Evolutionary conservation across 1,140 invertebrate species (phyloP), one percentile per base, ranked within the genome.

Genomic region (Eubasilissa regina): DNA sequence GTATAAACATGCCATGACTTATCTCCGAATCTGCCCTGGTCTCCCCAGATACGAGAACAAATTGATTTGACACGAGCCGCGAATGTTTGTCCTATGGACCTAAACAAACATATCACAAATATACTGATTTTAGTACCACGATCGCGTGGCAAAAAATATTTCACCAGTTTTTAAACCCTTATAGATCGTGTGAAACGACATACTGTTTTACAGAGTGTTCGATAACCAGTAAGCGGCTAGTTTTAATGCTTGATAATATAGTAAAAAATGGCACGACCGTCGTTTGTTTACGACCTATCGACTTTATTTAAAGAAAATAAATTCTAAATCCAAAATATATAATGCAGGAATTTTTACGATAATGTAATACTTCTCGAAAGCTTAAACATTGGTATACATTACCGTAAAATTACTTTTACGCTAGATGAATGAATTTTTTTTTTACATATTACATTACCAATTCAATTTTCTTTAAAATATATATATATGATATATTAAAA

Each of bases 41-140:
- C 51, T 35, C 13, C 43, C 45, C 15, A 6, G 70, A 74, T 74
- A 74, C 56, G 70, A 56, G 53, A 35, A 13, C 25, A 74, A 74
- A 74, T 74, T 74, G 70, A 74, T 74, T 74, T 74, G 70, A 74
- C 70, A 56, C 17, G 53, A 74, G 51, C 51, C 19, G 25, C 3
- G 21, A 43, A 74, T 56, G 21, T 56, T 43, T 56, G 53, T 3
- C 9, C 51, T 17, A 15, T 17, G 15, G 13, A 56, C 70, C 70
- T 56, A 74, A 74, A 74, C 70, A 74, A 74, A 74, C 70, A 74
- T 35, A 43, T 43, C 45, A 45, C 15, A 19, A 25, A 25, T 19
- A 48, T 1, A 25, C 47, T 70, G 66, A 51, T 70, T 70, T 21
- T 47, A 4, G 17, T 70, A 25, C 21, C 44, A 12, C n/a, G n/a